phyloP scores from a whole-genome alignment of 2,113 vertebrate genomes.

The Ornithorhynchus anatinus region DNA sequence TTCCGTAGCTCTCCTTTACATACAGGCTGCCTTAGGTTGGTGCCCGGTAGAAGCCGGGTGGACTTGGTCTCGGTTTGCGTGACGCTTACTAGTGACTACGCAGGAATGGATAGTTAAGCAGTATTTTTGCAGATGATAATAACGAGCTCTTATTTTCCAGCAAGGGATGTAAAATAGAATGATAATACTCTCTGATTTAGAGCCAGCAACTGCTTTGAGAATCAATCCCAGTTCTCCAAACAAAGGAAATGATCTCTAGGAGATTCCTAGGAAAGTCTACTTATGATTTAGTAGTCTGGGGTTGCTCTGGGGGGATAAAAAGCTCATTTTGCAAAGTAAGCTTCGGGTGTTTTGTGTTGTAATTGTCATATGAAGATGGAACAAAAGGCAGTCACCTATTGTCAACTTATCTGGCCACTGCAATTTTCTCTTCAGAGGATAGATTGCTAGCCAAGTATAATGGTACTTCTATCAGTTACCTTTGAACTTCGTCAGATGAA shows the following conservation, averaged over 20 bases:
- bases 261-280: not conserved
- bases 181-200: too few species aligned
- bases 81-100: too few species aligned
- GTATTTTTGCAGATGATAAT: too few species aligned
- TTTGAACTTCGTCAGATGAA: not conserved
- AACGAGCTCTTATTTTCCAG: too few species aligned
- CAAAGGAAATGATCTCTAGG: not conserved
- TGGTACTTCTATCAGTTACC: constrained; percentile 11
- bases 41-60: too few species aligned
- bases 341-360: not conserved
- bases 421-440: not conserved
- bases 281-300: rapidly evolving
- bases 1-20: too few species aligned
- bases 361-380: not conserved
- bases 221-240: not conserved
- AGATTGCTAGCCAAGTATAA: not conserved
- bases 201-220: not conserved
- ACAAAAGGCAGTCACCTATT: not conserved
- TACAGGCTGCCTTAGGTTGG: too few species aligned
- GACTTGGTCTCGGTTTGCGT: too few species aligned
- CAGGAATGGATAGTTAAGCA: too few species aligned
- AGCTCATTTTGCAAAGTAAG: constrained; percentile 22
- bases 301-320: not conserved
- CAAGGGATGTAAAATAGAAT: too few species aligned
- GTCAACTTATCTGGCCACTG: not conserved